Evolutionary conservation across 2,113 vertebrate species (phyloP).

Genomic region (Laticauda laticaudata): DNA sequence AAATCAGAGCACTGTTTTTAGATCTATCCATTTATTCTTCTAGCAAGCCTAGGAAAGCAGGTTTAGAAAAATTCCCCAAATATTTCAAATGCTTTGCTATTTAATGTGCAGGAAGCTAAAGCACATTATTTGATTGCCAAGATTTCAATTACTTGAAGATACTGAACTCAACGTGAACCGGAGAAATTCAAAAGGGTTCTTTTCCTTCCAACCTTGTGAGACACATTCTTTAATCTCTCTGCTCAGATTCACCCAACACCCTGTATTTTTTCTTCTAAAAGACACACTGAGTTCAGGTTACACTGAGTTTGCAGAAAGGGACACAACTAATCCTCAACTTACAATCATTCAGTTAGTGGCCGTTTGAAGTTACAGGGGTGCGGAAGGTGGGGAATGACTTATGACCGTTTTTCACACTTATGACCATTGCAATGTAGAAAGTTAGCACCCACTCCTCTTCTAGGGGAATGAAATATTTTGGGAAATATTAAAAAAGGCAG

Average conservation of each 20-base stretch:
- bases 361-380: background rate
- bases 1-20: background rate
- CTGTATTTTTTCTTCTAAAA: background rate
- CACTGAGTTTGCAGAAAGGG: background rate
- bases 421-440: no score
- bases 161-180: background rate
- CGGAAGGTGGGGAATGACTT: no score
- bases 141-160: background rate
- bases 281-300: background rate
- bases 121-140: background rate
- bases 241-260: background rate
- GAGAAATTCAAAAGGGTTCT: background rate
- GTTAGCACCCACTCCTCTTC: no score
- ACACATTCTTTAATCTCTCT: no score
- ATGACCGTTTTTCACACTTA: background rate
- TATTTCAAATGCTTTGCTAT: background rate
- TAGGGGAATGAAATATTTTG: no score
- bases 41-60: background rate
- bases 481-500: no score
- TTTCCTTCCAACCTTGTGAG: background rate
- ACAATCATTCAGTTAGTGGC: background rate
- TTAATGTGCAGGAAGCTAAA: background rate
- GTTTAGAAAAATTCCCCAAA: background rate
- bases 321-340: background rate
- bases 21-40: no score